Evolutionary conservation across 2,113 vertebrate species (phyloP).

Genomic region (Myotis yumanensis): DNA sequence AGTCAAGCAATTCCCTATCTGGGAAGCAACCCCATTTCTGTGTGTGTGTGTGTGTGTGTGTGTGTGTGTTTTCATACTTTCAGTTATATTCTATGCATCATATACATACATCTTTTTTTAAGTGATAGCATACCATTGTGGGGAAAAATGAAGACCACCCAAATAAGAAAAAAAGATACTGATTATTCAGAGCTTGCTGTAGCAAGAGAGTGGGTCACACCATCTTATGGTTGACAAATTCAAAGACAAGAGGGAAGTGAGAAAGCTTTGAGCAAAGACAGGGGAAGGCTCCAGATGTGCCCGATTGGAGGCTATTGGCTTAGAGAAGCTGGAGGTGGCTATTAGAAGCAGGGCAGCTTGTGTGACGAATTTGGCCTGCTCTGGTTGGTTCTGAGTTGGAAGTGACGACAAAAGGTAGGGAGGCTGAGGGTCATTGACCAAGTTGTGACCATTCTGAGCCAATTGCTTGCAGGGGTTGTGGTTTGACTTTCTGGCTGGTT

Average conservation of each 20-base stretch:
- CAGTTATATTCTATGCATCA: background rate
- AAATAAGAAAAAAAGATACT: background rate
- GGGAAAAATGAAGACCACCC: background rate
- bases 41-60: background rate
- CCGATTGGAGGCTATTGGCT: background rate
- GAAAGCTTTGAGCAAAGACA: background rate
- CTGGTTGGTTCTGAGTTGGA: background rate
- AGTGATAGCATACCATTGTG: background rate
- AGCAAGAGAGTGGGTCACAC: background rate
- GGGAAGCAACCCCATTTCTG: background rate
- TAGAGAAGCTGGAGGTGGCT: background rate
- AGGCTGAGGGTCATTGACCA: background rate
- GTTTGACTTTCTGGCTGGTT: background rate
- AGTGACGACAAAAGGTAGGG: background rate
- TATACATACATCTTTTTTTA: background rate
- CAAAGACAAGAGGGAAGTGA: background rate
- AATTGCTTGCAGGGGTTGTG: background rate
- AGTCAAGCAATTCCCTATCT: background rate
- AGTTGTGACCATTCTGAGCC: background rate
- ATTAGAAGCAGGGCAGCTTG: background rate
- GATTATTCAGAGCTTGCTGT: background rate
- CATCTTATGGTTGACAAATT: background rate
- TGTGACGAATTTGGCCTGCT: background rate
- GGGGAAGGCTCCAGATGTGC: background rate
- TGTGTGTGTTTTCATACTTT: background rate